Evolutionary conservation across 2,888 invertebrate genomes (phyloP).

Genomic region (Oscheius onirici): DNA sequence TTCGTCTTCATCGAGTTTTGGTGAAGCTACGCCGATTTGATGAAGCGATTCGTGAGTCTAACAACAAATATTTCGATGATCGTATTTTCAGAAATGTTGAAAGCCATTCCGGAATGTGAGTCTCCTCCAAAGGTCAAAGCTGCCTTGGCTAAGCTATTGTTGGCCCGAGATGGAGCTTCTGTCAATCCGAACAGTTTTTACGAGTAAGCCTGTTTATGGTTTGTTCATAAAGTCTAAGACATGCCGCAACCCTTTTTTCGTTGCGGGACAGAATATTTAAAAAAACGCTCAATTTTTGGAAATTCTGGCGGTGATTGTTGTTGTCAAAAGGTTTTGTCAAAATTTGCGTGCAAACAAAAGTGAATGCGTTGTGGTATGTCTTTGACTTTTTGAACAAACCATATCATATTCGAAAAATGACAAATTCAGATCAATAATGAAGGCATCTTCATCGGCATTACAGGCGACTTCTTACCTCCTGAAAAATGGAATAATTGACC

Average conservation of each 20-base stretch:
- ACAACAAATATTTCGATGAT: not conserved
- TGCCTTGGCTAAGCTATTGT: slow-evolving; percentile 1
- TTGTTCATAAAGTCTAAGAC: not conserved
- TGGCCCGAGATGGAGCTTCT: not conserved
- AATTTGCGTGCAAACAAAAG: not conserved
- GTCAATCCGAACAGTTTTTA: not conserved
- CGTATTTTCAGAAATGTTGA: slow-evolving; percentile 10
- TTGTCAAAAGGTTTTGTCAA: not conserved
- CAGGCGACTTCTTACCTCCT: not conserved
- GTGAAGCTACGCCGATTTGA: slow-evolving; percentile 8
- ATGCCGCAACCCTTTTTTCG: too few species aligned
- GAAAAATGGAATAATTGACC: not conserved
- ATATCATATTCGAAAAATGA: too few species aligned
- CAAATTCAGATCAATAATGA: too few species aligned
- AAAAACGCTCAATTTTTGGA: too few species aligned
- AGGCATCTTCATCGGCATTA: too few species aligned
- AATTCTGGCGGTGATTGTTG: not conserved
- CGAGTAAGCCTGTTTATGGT: too few species aligned
- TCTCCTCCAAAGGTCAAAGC: not conserved
- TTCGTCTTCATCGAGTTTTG: slow-evolving; percentile 10
- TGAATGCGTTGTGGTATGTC: too few species aligned
- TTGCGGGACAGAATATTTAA: too few species aligned
- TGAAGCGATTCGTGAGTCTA: slow-evolving; percentile 20
- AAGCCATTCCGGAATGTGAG: not conserved
- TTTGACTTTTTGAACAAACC: too few species aligned